These are phyloP conservation scores for Triops longicaudatus DNA, from an alignment of 1,140 invertebrate species.

Conservation along the genomic window DNA sequence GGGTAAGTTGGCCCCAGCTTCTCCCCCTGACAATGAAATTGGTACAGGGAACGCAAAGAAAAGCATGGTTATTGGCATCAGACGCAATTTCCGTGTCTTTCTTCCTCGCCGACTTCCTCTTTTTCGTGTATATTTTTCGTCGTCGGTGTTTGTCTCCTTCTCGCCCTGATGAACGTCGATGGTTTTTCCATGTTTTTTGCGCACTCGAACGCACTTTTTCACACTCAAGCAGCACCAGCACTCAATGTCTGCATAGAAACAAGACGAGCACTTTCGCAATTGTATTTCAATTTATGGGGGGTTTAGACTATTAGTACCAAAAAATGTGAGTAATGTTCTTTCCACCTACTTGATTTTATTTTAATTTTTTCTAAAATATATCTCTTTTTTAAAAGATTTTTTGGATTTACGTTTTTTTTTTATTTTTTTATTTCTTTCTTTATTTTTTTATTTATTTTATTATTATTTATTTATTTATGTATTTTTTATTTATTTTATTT, in stretches of 20 bases:
- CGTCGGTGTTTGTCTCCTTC: background rate
- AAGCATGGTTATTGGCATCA: background rate
- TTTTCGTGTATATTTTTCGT: background rate
- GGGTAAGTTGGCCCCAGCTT: no score
- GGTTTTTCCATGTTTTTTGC: background rate
- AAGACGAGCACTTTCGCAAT: background rate
- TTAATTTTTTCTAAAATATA: no score
- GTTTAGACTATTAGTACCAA: background rate
- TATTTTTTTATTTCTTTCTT: constrained; percentile 9
- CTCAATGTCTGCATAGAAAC: background rate
- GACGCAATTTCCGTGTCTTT: background rate
- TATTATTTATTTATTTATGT: background rate
- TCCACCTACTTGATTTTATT: no score
- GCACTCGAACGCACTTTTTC: constrained; percentile 10
- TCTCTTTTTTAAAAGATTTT: no score
- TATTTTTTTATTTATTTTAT: no score
- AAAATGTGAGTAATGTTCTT: background rate
- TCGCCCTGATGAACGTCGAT: constrained; percentile 2
- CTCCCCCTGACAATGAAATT: background rate
- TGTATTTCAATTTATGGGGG: background rate
- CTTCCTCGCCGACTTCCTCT: background rate
- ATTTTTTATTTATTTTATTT: background rate
- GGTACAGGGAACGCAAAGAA: background rate
- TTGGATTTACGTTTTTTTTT: no score
- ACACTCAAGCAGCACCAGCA: background rate